phyloP scores from a whole-genome alignment of 2,888 invertebrate genomes.

The Aleiodes testaceus region DNA sequence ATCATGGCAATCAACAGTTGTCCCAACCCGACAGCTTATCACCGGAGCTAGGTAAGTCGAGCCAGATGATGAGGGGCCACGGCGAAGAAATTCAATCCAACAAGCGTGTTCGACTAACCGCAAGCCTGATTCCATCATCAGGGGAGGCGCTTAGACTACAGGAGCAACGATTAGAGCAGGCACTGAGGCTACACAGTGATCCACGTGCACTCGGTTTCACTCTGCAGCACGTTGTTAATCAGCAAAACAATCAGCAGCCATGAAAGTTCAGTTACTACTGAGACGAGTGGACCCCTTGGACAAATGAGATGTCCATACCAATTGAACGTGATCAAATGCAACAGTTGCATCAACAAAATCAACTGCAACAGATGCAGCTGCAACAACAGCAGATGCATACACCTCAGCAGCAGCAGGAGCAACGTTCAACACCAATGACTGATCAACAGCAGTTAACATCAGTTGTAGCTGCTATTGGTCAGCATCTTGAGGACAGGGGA shows the following conservation, averaged over 20 bases:
- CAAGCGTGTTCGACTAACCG: slow-evolving; percentile 55
- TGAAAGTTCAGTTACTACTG: slow-evolving; percentile 90
- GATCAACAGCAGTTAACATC: slow-evolving; percentile 57
- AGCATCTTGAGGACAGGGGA: slow-evolving; percentile 64
- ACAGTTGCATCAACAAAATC: slow-evolving; percentile 55
- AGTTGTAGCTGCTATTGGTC: slow-evolving; percentile 50
- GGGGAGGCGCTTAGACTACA: slow-evolving; percentile 76
- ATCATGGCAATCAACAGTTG: slow-evolving; percentile 70
- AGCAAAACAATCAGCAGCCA: slow-evolving; percentile 77
- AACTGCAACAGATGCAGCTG: slow-evolving; percentile 52
- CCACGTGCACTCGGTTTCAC: slow-evolving; percentile 87
- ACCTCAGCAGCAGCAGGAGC: slow-evolving; percentile 58
- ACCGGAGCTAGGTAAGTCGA: slow-evolving; percentile 68
- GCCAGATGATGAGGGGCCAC: slow-evolving; percentile 46
- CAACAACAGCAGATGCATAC: slow-evolving; percentile 54
- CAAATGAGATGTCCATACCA: slow-evolving; percentile 63
- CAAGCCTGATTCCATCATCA: slow-evolving; percentile 59
- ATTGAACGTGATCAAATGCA: slow-evolving; percentile 52
- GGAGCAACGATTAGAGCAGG: slow-evolving; percentile 88
- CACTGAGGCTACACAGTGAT: slow-evolving; percentile 85
- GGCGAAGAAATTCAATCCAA: slow-evolving; percentile 49
- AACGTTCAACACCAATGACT: slow-evolving; percentile 58
- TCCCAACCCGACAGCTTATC: slow-evolving; percentile 69
- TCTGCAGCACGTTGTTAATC: slow-evolving; percentile 75
- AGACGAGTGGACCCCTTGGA: slow-evolving; percentile 75